These are phyloP conservation scores for Mesopsocus fuscifrons DNA, from an alignment of 2,888 invertebrate species.

Conservation along the genomic window DNA sequence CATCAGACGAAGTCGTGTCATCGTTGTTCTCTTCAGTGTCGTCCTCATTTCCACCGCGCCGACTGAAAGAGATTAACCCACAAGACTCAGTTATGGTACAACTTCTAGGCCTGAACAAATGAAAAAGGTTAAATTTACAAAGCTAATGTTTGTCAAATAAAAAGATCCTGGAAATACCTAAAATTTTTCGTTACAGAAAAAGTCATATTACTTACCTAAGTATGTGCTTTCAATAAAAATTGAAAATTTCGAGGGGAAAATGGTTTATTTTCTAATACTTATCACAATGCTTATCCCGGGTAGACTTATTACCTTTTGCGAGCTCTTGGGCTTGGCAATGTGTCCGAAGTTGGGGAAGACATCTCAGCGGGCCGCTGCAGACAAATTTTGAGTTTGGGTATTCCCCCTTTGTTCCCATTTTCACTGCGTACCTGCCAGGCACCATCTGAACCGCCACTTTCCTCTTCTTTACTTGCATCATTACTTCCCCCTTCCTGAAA, in stretches of 20 bases:
- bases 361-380: slow-evolving; percentile 17
- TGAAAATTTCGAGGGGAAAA: no score
- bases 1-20: neutral
- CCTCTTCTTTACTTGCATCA: slow-evolving; percentile 18
- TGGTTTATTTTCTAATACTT: no score
- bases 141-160: no score
- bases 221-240: no score
- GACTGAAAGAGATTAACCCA: neutral
- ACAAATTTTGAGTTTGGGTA: slow-evolving; percentile 20
- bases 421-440: slow-evolving; percentile 29
- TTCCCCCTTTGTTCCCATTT: slow-evolving; percentile 21
- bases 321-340: slow-evolving; percentile 1
- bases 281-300: no score
- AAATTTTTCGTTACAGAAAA: no score
- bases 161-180: no score
- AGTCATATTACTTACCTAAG: no score
- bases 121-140: no score
- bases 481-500: neutral
- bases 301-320: slow-evolving; percentile 7
- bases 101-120: no score
- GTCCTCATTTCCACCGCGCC: no score
- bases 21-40: neutral
- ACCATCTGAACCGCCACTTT: slow-evolving; percentile 21
- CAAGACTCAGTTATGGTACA: no score
- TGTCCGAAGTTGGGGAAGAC: slow-evolving; percentile 15